phyloP scores from a whole-genome alignment of 2,888 invertebrate genomes.

The Drosophila quinaria region DNA sequence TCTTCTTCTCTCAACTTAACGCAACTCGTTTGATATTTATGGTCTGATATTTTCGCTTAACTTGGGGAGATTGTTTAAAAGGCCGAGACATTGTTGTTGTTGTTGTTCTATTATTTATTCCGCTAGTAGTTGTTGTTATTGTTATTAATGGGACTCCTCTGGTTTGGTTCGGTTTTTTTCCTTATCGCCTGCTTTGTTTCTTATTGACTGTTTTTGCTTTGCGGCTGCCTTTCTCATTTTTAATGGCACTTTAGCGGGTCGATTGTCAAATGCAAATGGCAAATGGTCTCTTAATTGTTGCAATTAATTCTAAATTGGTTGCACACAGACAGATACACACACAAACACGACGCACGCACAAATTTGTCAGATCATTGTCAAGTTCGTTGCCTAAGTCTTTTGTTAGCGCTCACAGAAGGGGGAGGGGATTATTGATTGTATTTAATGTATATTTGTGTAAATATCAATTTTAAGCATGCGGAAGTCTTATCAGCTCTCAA shows the following conservation, averaged over 20 bases:
- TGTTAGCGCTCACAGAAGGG: slow-evolving; percentile 45
- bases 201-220: slow-evolving; percentile 24
- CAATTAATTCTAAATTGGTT: slow-evolving; percentile 66
- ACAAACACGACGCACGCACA: slow-evolving; percentile 15
- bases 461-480: slow-evolving; percentile 72
- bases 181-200: slow-evolving; percentile 18
- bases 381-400: slow-evolving; percentile 78
- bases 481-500: slow-evolving; percentile 71
- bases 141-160: slow-evolving; percentile 59
- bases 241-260: slow-evolving; percentile 41
- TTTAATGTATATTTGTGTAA: slow-evolving; percentile 66
- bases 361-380: slow-evolving; percentile 33
- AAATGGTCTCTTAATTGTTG: slow-evolving; percentile 61
- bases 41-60: slow-evolving; percentile 59
- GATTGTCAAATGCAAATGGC: slow-evolving; percentile 49
- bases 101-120: slow-evolving; percentile 68
- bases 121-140: slow-evolving; percentile 59
- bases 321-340: slow-evolving; percentile 42
- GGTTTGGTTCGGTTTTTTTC: slow-evolving; percentile 16
- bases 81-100: slow-evolving; percentile 38
- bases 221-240: slow-evolving; percentile 69
- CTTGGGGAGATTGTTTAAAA: slow-evolving; percentile 31
- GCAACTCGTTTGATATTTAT: slow-evolving; percentile 76
- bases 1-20: slow-evolving; percentile 65
- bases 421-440: slow-evolving; percentile 46